Evolutionary conservation across 1,140 invertebrate species (phyloP).

Genomic region (Pygmarrhopalites habei): DNA sequence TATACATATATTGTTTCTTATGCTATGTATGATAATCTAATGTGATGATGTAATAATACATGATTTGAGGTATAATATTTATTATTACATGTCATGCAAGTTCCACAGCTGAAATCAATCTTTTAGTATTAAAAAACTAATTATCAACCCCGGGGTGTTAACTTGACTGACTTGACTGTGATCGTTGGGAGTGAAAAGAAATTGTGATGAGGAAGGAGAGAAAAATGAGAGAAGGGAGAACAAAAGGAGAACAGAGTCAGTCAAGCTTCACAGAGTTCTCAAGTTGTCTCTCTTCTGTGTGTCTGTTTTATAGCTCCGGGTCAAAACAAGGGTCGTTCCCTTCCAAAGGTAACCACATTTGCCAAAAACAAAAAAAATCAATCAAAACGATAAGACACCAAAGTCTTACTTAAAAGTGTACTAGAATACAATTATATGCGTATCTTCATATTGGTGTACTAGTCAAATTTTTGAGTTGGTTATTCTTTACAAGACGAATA

Average conservation of each 20-base stretch:
- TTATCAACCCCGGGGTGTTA: no score
- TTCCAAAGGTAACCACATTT: conserved; percentile 38
- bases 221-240: not conserved
- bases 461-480: no score
- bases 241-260: not conserved
- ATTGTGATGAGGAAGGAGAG: conserved; percentile 7
- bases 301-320: conserved; percentile 37
- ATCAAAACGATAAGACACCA: no score
- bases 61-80: not conserved
- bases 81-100: not conserved
- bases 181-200: not conserved
- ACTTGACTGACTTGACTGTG: not conserved
- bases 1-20: no score
- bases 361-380: conserved; percentile 10
- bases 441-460: no score
- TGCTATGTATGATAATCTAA: no score
- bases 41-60: no score
- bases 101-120: not conserved
- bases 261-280: conserved; percentile 18
- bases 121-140: conserved; percentile 1
- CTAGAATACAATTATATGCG: no score
- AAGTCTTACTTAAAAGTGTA: no score
- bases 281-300: conserved; percentile 30
- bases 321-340: conserved; percentile 38
- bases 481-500: no score